Conservation (phyloP, 1,140 invertebrate species). For the Ostrea denselamellosa region DNA sequence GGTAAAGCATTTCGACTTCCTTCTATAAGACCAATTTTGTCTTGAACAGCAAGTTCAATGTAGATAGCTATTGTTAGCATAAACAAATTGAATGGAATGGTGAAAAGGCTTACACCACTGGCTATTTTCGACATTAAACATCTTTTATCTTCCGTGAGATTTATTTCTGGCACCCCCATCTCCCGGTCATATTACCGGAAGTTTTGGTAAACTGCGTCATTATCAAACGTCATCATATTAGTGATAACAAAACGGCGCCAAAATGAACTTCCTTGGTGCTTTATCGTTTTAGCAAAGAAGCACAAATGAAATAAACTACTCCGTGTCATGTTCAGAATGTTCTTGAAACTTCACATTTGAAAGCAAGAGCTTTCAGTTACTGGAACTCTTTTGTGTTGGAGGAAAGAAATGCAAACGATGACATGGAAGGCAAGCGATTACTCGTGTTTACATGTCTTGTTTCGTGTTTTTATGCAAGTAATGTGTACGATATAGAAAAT, state of each 20-base stretch:
- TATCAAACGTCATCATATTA: not conserved
- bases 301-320: too few relatives aligned
- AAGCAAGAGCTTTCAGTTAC: not conserved
- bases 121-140: slow-evolving; percentile 50
- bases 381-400: slow-evolving; percentile 31
- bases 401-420: slow-evolving; percentile 52
- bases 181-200: not conserved
- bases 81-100: slow-evolving; percentile 56
- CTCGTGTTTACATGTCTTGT: slow-evolving; percentile 55
- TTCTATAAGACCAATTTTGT: slow-evolving; percentile 60
- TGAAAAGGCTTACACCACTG: slow-evolving; percentile 44
- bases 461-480: slow-evolving; percentile 50
- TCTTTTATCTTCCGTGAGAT: slow-evolving; percentile 54
- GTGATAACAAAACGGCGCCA: slow-evolving; percentile 2
- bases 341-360: not conserved
- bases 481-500: slow-evolving; percentile 67
- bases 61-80: slow-evolving; percentile 54
- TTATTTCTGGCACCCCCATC: slow-evolving; percentile 51
- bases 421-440: slow-evolving; percentile 59
- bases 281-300: not conserved
- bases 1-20: slow-evolving; percentile 56
- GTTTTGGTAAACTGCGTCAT: not conserved
- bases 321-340: too few relatives aligned
- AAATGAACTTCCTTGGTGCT: not conserved
- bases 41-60: slow-evolving; percentile 53